These are phyloP conservation scores for Xerus inauris DNA, from an alignment of 2,113 vertebrate genomes.

Conservation along the genomic window DNA sequence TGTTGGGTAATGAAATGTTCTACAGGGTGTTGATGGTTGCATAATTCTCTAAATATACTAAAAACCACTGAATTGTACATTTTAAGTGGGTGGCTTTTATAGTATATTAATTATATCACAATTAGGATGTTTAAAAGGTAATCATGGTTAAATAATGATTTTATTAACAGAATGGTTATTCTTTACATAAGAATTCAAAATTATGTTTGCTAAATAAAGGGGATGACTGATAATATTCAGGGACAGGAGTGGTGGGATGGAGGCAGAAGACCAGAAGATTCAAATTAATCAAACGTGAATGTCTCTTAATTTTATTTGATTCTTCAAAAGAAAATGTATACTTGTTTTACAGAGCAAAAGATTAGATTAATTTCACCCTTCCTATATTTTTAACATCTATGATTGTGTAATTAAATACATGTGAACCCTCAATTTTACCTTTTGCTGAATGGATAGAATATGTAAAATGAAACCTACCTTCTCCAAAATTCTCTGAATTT, in stretches of 20 bases:
- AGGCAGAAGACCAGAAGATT: neutral
- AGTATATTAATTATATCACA: neutral
- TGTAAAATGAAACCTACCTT: neutral
- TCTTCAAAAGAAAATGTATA: constrained; percentile 37
- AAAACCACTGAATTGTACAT: neutral
- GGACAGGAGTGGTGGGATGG: neutral
- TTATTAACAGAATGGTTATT: neutral
- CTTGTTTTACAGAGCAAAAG: constrained; percentile 42
- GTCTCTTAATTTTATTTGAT: constrained; percentile 77
- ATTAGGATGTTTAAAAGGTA: neutral
- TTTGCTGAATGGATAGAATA: neutral
- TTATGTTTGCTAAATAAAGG: neutral
- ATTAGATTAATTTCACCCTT: neutral
- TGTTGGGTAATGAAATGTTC: neutral
- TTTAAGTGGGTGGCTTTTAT: neutral
- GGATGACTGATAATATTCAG: neutral
- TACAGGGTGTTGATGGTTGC: neutral
- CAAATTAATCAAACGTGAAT: constrained; percentile 67
- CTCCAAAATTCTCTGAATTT: neutral
- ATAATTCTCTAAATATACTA: neutral
- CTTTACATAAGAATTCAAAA: neutral
- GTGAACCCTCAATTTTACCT: neutral
- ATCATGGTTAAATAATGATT: neutral
- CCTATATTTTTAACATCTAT: neutral
- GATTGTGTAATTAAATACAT: neutral